Evolutionary conservation across 2,113 vertebrate species (phyloP).

Genomic region (Alosa alosa): DNA sequence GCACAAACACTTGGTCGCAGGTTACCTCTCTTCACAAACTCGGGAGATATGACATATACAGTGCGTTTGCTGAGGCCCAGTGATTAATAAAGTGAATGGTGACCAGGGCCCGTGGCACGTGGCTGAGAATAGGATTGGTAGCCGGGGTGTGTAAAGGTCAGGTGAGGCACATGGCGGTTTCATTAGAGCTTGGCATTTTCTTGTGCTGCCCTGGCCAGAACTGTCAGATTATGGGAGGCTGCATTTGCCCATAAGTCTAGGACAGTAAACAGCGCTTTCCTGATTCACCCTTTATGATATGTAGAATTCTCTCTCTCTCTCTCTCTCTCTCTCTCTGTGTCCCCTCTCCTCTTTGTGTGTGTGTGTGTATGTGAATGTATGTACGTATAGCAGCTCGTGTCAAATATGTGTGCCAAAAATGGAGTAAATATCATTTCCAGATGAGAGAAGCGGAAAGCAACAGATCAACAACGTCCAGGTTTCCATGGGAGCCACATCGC

Average conservation of each 20-base stretch:
- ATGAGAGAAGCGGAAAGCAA: background rate
- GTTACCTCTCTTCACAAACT: background rate
- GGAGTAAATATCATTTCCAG: background rate
- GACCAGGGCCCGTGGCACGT: background rate
- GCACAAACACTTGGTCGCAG: background rate
- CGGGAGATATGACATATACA: background rate
- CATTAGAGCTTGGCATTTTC: slow-evolving; percentile 2
- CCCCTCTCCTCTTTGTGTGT: background rate
- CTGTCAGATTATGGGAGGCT: background rate
- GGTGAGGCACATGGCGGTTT: background rate
- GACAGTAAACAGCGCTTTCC: background rate
- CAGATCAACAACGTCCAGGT: background rate
- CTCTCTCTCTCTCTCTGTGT: background rate
- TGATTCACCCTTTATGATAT: background rate
- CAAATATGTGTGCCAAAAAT: background rate
- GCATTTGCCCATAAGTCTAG: background rate
- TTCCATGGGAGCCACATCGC: background rate
- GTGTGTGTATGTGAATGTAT: background rate
- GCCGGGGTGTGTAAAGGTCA: background rate
- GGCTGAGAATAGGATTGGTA: background rate
- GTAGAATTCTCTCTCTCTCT: background rate
- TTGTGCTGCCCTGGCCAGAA: background rate
- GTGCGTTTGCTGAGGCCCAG: background rate
- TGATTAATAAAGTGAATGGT: background rate
- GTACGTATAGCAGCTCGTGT: background rate